phyloP scores from a whole-genome alignment of 2,888 invertebrate species.

The Polylopha cassiicola region DNA sequence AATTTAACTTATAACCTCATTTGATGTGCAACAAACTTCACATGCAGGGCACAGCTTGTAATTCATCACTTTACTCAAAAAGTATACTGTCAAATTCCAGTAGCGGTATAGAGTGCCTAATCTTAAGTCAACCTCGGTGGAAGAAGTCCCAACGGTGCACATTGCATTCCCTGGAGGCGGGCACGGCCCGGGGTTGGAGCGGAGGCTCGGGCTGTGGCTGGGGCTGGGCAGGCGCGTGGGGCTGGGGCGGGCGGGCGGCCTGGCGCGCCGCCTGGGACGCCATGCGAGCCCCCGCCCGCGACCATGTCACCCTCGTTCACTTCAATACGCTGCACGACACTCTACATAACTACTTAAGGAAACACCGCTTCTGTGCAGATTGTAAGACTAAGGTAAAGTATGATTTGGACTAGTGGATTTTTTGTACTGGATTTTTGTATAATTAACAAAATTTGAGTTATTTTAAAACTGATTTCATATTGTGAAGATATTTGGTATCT shows the following conservation, averaged over 20 bases:
- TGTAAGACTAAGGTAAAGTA: constrained; percentile 90
- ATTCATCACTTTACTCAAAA: no score
- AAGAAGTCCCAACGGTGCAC: constrained; percentile 93
- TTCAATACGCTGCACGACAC: constrained; percentile 90
- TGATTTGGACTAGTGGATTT: not conserved
- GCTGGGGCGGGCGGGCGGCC: constrained; percentile 76
- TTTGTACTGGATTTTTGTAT: not conserved
- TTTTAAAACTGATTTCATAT: no score
- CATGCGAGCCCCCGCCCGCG: constrained; percentile 87
- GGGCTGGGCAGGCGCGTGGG: constrained; percentile 87
- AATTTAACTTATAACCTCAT: no score
- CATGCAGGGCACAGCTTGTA: no score
- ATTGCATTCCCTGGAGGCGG: constrained; percentile 93
- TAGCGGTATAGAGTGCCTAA: constrained; percentile 84
- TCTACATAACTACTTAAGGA: constrained; percentile 91
- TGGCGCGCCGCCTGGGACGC: constrained; percentile 92
- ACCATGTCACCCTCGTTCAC: constrained; percentile 92
- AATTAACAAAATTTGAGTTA: not conserved
- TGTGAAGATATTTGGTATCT: no score
- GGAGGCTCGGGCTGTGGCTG: constrained; percentile 85
- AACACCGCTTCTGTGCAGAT: constrained; percentile 95
- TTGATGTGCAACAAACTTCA: no score
- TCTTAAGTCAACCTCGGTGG: constrained; percentile 88
- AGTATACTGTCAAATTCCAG: constrained; percentile 71
- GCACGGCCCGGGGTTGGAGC: constrained; percentile 84